phyloP scores from a whole-genome alignment of 2,113 vertebrate genomes.

The Epinephelus moara region DNA sequence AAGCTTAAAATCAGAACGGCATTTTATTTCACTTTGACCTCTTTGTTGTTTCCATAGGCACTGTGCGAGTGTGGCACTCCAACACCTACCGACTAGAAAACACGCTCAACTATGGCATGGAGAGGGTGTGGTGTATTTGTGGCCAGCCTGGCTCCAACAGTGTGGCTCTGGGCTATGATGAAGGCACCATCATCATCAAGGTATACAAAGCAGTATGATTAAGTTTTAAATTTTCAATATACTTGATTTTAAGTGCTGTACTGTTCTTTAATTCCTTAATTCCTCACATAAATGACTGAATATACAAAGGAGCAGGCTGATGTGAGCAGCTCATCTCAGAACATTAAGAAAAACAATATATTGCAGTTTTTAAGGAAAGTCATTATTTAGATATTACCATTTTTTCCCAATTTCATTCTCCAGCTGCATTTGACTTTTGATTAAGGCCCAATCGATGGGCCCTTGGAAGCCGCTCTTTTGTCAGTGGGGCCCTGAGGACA shows the following conservation, averaged over 20 bases:
- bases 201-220: slow-evolving; percentile 70
- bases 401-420: neutral
- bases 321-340: neutral
- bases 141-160: slow-evolving; percentile 94
- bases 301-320: neutral
- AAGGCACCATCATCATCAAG: slow-evolving; percentile 97
- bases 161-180: slow-evolving; percentile 94
- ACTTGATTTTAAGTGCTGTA: neutral
- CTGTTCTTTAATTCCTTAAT: neutral
- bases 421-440: neutral
- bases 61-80: slow-evolving; percentile 95
- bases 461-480: neutral
- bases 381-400: neutral
- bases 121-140: slow-evolving; percentile 94
- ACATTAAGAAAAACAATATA: too few relatives aligned
- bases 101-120: slow-evolving; percentile 95
- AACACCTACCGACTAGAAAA: slow-evolving; percentile 95
- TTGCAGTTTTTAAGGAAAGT: too few relatives aligned
- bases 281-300: neutral
- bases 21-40: neutral
- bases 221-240: neutral
- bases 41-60: slow-evolving; percentile 80
- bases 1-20: neutral
- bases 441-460: neutral
- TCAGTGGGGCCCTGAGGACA: neutral